These are phyloP conservation scores for Pelobates fuscus DNA, from an alignment of 2,113 vertebrate genomes.

Conservation along the genomic window DNA sequence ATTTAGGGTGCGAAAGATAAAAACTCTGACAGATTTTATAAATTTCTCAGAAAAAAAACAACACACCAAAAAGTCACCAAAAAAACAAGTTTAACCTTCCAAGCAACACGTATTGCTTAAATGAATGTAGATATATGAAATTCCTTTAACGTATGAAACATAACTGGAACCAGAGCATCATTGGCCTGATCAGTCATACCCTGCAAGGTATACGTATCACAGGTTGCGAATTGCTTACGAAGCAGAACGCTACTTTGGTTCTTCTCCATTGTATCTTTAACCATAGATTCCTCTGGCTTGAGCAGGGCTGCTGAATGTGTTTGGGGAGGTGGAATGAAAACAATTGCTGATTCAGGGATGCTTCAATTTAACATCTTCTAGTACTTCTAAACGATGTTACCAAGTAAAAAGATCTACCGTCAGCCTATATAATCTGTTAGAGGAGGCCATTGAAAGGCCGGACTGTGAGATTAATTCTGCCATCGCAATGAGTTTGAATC, in stretches of 20 bases:
- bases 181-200: no score
- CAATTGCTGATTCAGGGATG: slow-evolving; percentile 66
- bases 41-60: no score
- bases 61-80: no score
- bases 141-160: no score
- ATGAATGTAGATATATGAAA: no score
- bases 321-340: slow-evolving; percentile 10
- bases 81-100: no score
- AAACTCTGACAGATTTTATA: no score
- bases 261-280: background rate
- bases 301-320: background rate
- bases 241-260: background rate
- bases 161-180: no score
- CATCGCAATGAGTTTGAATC: slow-evolving; percentile 98
- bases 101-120: no score
- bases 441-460: slow-evolving; percentile 94
- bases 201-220: no score
- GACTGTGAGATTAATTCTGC: slow-evolving; percentile 97
- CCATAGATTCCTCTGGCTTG: background rate
- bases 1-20: no score
- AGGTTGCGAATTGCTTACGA: background rate
- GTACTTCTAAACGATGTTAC: slow-evolving; percentile 85
- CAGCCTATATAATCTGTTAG: slow-evolving; percentile 99
- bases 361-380: slow-evolving; percentile 89
- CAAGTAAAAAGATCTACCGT: slow-evolving; percentile 91